Base-by-base conservation (phyloP, 2,113 vertebrate species). In the Leuciscus idus region DNA sequence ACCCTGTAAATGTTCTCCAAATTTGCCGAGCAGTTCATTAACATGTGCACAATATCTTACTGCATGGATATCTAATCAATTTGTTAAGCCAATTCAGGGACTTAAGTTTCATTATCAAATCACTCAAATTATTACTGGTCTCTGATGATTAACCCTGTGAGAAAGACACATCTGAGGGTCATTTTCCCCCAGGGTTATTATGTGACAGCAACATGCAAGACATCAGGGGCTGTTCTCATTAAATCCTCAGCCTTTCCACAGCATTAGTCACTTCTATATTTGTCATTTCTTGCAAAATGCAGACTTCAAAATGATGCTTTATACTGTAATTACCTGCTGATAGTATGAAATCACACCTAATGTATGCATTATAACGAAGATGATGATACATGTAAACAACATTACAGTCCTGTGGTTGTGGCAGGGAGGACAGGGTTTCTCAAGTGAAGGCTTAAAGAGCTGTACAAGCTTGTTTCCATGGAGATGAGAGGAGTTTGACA, bases 391-490 rank as follows among this genome's bases (percentile, higher is more conserved):
- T 43, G 74, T 81, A 83, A 36, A 36, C 84, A 78, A 74, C 62
- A 74, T 75, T 30, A 62, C 39, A 48, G 21, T 11, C 10, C 52
- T 75, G 76, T 68, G 39, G 74, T 86, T 81, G 72, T 80, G 77
- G 66, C 48, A 75, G 85, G 43, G 28, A 68, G 30, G 86, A 83
- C 50, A 84, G 81, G 74, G 36, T 88, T 86, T 79, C 50, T 84
- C 55, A 70, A 86, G 81, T 68, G 64, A 88, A 86, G 19, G 48
- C 43, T 57, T 46, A 59, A 62, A 75, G 83, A n/a, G 7, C 36
- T 19, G 11, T 48, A 30, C 84, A 19, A 82, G 80, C 84, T 84
- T 88, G 87, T 88, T 88, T 86, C 84, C 87, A 86, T 86, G 87
- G 84, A 66, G 87, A 88, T 80, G 57, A 78, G 59, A 73, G 21